Percentiles rank a stretch among this genome's conserved stretches.
These are phyloP conservation scores for Nerophis ophidion DNA, from an alignment of 2,113 vertebrate genomes.

Conservation along the genomic window DNA sequence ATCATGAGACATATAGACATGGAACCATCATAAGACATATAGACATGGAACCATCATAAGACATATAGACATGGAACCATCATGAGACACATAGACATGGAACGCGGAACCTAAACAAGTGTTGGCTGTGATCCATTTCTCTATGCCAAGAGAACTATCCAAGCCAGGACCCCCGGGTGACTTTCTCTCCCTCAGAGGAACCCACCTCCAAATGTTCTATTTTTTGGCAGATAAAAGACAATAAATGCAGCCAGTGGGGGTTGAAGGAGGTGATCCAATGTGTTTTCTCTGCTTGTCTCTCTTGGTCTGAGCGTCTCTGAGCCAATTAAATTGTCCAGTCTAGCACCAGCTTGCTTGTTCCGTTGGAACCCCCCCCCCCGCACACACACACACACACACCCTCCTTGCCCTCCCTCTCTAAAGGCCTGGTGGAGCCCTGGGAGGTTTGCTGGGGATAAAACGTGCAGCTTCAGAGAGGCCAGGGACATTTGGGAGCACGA, in stretches of 20 bases:
- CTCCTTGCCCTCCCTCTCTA: constrained; percentile 67
- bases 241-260: constrained; percentile 61
- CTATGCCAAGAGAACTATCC: constrained; percentile 9
- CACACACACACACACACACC: neutral
- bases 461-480: constrained; percentile 71
- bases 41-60: neutral
- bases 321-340: constrained; percentile 77
- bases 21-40: no score
- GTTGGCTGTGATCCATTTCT: constrained; percentile 12
- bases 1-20: no score
- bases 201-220: neutral
- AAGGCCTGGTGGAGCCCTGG: constrained; percentile 75
- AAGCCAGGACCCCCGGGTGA: constrained; percentile 6
- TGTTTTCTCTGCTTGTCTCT: constrained; percentile 53
- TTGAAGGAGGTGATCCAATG: constrained; percentile 68
- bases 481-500: constrained; percentile 84
- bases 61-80: neutral
- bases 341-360: constrained; percentile 52
- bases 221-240: constrained; percentile 61
- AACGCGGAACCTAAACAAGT: neutral
- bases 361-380: constrained; percentile 21
- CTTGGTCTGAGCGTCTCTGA: constrained; percentile 52
- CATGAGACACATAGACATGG: no score
- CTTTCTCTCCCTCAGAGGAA: constrained; percentile 7
- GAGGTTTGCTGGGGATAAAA: constrained; percentile 88